Evolutionary conservation across 2,797 vertebrate species (phyloP).

Genomic region (Rhynchotus rufescens): DNA sequence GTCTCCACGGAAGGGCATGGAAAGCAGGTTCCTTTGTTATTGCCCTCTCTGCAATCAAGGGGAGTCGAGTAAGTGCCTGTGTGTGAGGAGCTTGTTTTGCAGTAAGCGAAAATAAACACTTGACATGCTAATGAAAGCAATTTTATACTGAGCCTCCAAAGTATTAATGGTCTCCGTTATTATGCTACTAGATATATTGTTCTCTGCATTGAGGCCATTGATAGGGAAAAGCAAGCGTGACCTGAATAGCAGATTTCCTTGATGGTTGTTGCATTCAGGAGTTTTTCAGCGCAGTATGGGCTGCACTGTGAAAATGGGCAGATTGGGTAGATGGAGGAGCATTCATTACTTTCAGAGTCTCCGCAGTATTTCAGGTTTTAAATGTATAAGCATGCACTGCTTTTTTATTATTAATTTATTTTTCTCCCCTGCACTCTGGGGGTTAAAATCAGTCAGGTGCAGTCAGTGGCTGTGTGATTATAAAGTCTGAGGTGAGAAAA

Average conservation of each 20-base stretch:
- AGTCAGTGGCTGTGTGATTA: constrained; percentile 34
- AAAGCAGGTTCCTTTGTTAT: background rate
- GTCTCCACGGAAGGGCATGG: constrained; percentile 12
- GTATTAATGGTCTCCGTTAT: constrained; percentile 65
- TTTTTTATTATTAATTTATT: background rate
- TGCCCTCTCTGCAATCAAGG: constrained; percentile 37
- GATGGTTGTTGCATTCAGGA: constrained; percentile 2
- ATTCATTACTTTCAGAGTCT: constrained; percentile 45
- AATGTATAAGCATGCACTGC: constrained; percentile 53
- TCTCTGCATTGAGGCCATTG: constrained; percentile 18
- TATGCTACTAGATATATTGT: constrained; percentile 52
- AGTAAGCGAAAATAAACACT: constrained; percentile 56
- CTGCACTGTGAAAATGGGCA: constrained; percentile 34
- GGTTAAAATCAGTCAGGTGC: constrained; percentile 60
- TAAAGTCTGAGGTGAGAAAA: constrained; percentile 17
- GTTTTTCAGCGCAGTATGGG: background rate
- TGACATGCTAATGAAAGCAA: constrained; percentile 60
- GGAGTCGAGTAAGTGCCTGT: constrained; percentile 6
- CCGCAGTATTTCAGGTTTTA: constrained; percentile 57
- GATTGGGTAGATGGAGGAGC: constrained; percentile 7
- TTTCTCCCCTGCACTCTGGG: background rate
- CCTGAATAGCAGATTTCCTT: constrained; percentile 27
- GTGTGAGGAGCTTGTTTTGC: constrained; percentile 36
- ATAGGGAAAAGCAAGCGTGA: background rate
- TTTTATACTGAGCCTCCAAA: constrained; percentile 28